A percentile compares a stretch with the other conserved stretches of the same genome.
These are phyloP conservation scores for Gephyroberyx darwinii DNA, from an alignment of 2,797 vertebrate genomes.

Conservation along the genomic window DNA sequence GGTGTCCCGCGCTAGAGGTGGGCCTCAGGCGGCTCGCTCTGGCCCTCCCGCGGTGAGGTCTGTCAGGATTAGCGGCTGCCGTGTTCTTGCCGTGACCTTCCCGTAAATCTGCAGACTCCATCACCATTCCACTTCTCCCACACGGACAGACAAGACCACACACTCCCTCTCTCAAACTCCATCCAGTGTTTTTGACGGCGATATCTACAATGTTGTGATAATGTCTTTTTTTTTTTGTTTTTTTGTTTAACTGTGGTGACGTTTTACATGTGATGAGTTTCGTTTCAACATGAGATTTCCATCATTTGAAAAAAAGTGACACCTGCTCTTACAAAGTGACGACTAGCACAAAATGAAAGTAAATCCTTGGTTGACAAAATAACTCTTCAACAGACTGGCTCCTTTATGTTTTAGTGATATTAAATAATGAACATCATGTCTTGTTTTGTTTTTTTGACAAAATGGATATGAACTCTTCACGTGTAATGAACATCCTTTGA, in stretches of 20 bases:
- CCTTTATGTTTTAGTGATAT: conserved; percentile 13
- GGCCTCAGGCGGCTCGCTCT: conserved; percentile 22
- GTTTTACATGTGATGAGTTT: conserved; percentile 17
- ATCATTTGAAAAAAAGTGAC: too few species aligned
- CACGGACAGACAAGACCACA: not conserved
- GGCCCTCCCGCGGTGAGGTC: conserved; percentile 41
- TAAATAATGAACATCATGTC: not conserved
- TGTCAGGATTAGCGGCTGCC: conserved; percentile 45
- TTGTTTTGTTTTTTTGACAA: not conserved
- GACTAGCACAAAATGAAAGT: conserved; percentile 32
- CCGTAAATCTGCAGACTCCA: conserved; percentile 52
- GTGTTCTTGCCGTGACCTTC: conserved; percentile 66
- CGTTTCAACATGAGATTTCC: not conserved
- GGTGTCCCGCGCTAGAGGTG: not conserved
- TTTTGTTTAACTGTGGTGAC: not conserved
- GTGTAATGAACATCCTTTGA: conserved; percentile 27
- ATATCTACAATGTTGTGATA: conserved; percentile 49
- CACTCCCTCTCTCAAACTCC: conserved; percentile 8
- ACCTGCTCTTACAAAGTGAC: not conserved
- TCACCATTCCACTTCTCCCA: not conserved
- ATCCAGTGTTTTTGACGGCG: conserved; percentile 18
- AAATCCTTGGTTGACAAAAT: conserved; percentile 25
- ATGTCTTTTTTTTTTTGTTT: conserved; percentile 28
- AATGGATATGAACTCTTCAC: not conserved
- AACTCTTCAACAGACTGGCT: conserved; percentile 30